Percentiles rank a stretch among this genome's conserved stretches.
Conservation (phyloP, 2,797 vertebrate species). For the Cottoperca gobio region DNA sequence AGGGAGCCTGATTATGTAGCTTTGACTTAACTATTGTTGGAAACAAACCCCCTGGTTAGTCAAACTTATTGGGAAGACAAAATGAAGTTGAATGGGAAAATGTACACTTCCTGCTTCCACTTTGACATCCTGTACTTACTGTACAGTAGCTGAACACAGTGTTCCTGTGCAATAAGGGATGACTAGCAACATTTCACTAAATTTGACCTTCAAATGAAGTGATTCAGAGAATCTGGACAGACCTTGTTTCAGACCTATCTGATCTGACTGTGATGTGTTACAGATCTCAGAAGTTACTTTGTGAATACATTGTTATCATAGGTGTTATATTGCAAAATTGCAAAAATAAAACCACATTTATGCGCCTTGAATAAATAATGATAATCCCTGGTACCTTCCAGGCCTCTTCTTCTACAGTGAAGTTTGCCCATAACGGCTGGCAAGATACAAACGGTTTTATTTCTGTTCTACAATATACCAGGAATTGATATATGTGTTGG, state of each 20-base stretch:
- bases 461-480: neutral
- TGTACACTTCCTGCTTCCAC: neutral
- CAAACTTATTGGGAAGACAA: neutral
- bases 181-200: neutral
- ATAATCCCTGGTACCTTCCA: neutral
- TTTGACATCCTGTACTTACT: neutral
- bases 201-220: neutral
- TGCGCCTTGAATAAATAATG: constrained; percentile 13
- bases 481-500: constrained; percentile 13
- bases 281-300: neutral
- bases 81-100: neutral
- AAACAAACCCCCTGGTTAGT: neutral
- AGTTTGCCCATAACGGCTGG: neutral
- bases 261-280: neutral
- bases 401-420: neutral
- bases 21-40: neutral
- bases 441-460: constrained; percentile 8
- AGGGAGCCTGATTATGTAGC: neutral
- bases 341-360: neutral
- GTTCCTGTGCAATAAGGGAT: neutral
- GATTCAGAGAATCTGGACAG: neutral
- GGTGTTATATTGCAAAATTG: neutral
- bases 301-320: neutral
- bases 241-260: neutral
- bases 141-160: neutral